A percentile compares a stretch with the other conserved stretches of the same genome.
phyloP scores from a whole-genome alignment of 2,797 vertebrate species.

The Xyrichtys novacula region DNA sequence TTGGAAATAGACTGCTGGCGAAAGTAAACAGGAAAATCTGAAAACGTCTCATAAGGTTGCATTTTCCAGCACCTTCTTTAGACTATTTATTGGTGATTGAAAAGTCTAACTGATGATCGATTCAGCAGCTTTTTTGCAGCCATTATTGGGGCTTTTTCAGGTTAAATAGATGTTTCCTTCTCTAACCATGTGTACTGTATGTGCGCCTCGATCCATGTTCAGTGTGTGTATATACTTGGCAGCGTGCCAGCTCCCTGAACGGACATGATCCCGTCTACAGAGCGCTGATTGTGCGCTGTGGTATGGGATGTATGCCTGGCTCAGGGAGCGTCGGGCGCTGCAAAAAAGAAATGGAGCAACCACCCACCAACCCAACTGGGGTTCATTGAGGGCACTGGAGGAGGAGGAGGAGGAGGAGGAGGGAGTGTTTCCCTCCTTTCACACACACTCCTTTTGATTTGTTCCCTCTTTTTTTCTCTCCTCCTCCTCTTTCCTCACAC shows the following conservation, averaged over 20 bases:
- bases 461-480: constrained; percentile 19
- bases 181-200: background rate
- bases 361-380: constrained; percentile 68
- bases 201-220: constrained; percentile 13
- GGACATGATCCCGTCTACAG: constrained; percentile 65
- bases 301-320: constrained; percentile 75
- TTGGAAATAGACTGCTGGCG: background rate
- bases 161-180: background rate
- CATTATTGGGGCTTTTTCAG: background rate
- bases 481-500: constrained; percentile 46
- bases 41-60: background rate
- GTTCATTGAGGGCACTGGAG: constrained; percentile 74
- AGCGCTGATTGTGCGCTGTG: constrained; percentile 73
- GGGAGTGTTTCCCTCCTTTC: constrained; percentile 67
- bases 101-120: background rate
- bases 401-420: constrained; percentile 51
- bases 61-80: background rate
- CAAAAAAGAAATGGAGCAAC: constrained; percentile 62
- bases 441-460: constrained; percentile 69
- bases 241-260: constrained; percentile 39
- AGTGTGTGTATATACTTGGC: constrained; percentile 41
- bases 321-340: constrained; percentile 40
- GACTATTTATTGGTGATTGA: background rate
- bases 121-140: background rate
- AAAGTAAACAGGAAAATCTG: background rate